Evolutionary conservation across 1,140 invertebrate species (phyloP), one percentile per base, ranked within the genome.

Genomic region (Agrilus planipennis): DNA sequence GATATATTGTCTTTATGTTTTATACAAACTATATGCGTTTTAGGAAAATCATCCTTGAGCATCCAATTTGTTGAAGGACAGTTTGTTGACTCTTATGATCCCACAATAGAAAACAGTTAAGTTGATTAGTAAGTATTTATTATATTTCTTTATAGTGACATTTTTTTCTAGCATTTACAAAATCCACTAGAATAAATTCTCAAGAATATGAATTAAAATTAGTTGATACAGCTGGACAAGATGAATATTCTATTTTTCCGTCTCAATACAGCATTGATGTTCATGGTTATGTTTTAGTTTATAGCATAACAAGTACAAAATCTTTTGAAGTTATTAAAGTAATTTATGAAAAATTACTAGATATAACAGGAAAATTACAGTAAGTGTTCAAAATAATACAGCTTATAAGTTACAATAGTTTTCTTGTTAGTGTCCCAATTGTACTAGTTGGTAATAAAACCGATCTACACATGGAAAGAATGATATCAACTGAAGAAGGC

Each of bases 191-290:
- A 50, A 73, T 94, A 9, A 81, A 86, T 63, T 89, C 89, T 40
- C 89, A 94, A 68, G 91, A 96, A 46, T 97, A 95, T 72, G 82
- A 86, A 63, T 73, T 98, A 1, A 89, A 92, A 60, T 67, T 97
- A 35, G 89, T 96, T 21, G 93, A 97, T 61, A 97, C 92, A 31
- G 92, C 93, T 47, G 93, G 93, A 36, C 91, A 95, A 67, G 93
- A 98, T 76, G 93, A 97, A 62, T 97, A 92, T 66, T 93, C 90
- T 44, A 89, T 97, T 68, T 92, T 96, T 66, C 92, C 93, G n/a
- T 78, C 86, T 22, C 88, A 93, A 57, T 97, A 97, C 68, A 90
- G 89, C 42, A 94, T 97, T 81, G 92, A 96, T 61, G 92, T 97
- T 50, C 91, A 97, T 72, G 94, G 93, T 42, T 98, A 96, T 71